Conservation (phyloP, 64 coral and sea anemone genomes). For the Montipora foliosa region DNA sequence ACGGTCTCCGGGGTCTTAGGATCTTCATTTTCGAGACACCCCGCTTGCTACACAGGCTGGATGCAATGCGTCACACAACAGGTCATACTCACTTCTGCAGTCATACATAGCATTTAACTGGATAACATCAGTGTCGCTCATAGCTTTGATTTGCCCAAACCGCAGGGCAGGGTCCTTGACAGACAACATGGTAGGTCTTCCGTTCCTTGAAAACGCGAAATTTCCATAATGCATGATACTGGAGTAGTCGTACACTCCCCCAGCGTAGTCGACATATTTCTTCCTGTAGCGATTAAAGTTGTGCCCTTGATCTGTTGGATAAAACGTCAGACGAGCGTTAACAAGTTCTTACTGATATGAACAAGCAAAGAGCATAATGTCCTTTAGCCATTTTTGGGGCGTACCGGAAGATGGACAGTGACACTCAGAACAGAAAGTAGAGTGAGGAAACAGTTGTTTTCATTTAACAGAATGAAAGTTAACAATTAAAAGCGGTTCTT, state of each 20-base stretch:
- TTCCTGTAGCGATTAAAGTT: conserved; percentile 70
- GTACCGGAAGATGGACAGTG: too few relatives aligned
- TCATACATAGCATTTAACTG: conserved; percentile 69
- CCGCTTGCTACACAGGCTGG: too few relatives aligned
- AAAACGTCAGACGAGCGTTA: too few relatives aligned
- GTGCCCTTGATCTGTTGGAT: conserved; percentile 15
- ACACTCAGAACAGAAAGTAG: too few relatives aligned
- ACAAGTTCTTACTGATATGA: background rate
- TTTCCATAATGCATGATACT: conserved; percentile 87
- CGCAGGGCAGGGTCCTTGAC: conserved; percentile 16
- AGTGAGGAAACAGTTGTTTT: too few relatives aligned
- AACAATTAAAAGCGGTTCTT: too few relatives aligned
- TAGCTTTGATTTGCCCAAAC: conserved; percentile 37
- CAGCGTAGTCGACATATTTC: background rate
- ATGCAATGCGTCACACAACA: background rate
- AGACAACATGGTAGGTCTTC: conserved; percentile 46
- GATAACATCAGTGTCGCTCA: conserved; percentile 39
- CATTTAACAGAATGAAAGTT: too few relatives aligned
- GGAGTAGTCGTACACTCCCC: conserved; percentile 42
- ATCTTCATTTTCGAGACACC: too few relatives aligned
- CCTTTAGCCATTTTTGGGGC: too few relatives aligned
- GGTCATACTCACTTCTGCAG: conserved; percentile 54
- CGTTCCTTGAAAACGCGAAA: conserved; percentile 53
- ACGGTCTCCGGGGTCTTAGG: too few relatives aligned
- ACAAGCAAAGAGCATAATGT: too few relatives aligned